phyloP scores from a whole-genome alignment of 2,113 vertebrate species.

The Limanda limanda region DNA sequence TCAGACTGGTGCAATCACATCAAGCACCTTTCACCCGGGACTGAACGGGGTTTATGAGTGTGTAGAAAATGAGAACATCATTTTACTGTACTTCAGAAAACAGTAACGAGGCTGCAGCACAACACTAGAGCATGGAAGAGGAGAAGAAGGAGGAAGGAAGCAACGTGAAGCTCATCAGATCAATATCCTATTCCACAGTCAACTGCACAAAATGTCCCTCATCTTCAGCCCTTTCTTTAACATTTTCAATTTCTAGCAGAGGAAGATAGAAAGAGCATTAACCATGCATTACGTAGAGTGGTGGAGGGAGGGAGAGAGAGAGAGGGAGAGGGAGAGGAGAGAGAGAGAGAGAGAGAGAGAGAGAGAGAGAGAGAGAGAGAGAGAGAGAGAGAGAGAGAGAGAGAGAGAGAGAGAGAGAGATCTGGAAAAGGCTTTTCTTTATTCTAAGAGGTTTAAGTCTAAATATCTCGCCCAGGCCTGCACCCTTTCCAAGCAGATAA shows the following conservation, averaged over 20 bases:
- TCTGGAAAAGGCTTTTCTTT: slow-evolving; percentile 7
- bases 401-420: not conserved
- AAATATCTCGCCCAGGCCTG: slow-evolving; percentile 29
- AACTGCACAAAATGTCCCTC: slow-evolving; percentile 44
- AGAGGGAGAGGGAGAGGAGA: not conserved
- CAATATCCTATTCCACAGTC: slow-evolving; percentile 64
- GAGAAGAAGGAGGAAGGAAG: slow-evolving; percentile 4
- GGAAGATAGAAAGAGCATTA: slow-evolving; percentile 14
- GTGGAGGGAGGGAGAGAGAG: not conserved
- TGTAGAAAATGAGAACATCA: slow-evolving; percentile 23
- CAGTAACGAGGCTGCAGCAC: slow-evolving; percentile 8
- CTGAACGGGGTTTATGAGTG: slow-evolving; percentile 18
- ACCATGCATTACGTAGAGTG: slow-evolving; percentile 9
- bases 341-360: not conserved
- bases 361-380: not conserved
- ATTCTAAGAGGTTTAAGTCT: slow-evolving; percentile 25
- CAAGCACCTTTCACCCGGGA: slow-evolving; percentile 48
- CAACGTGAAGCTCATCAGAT: slow-evolving; percentile 47
- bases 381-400: not conserved
- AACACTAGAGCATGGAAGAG: slow-evolving; percentile 20
- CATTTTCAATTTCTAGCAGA: slow-evolving; percentile 18
- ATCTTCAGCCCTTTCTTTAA: not conserved
- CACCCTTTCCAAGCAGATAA: slow-evolving; percentile 35
- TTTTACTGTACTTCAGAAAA: slow-evolving; percentile 35
- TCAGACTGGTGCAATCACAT: slow-evolving; percentile 18